Evolutionary conservation across 1,140 invertebrate species (phyloP), one percentile per base, ranked within the genome.

Genomic region (Euwallacea similis): DNA sequence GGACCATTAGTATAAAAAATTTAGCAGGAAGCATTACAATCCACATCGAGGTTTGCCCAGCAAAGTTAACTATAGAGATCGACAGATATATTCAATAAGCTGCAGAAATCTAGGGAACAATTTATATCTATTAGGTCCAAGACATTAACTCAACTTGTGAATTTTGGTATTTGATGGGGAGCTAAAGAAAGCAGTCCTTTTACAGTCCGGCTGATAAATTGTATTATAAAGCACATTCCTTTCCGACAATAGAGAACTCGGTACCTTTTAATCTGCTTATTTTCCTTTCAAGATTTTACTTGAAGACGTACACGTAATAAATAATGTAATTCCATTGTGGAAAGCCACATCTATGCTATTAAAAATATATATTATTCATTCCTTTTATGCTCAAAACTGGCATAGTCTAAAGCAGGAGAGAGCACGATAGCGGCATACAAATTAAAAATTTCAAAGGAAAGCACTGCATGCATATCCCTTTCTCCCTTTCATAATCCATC

Each of bases 41-140:
- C 65, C 56, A 66, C 58, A 41, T 66, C 42, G 9, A n/a, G 9
- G 43, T 65, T 54, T 15, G 21, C 46, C 46, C 6, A 15, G 13
- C 9, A 53, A 13, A 69, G 59, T 62, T 60, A 62, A 69, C 46
- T 53, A 63, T 63, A 7, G 44, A 58, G 61, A 43, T 64, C 68
- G 68, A 11, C 50, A 42, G 11, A 55, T 47, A n/a, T 71, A 71
- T 65, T 69, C 61, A 75, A 72, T 74, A 75, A 73, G 64, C 43
- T 70, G 73, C 63, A 69, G 67, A 75, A 75, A 77, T 75, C 41
- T 64, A 21, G 72, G 66, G 75, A 75, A 75, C 75, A 76, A 77
- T 77, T 77, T 77, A 77, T 77, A 76, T 77, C 76, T 71, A 77
- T 76, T 76, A 76, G 66, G 72, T 77, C 70, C 76, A 62, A 58